Evolutionary conservation across 2,113 vertebrate genomes (phyloP).

Genomic region (Rhinopomastus cyanomelas): DNA sequence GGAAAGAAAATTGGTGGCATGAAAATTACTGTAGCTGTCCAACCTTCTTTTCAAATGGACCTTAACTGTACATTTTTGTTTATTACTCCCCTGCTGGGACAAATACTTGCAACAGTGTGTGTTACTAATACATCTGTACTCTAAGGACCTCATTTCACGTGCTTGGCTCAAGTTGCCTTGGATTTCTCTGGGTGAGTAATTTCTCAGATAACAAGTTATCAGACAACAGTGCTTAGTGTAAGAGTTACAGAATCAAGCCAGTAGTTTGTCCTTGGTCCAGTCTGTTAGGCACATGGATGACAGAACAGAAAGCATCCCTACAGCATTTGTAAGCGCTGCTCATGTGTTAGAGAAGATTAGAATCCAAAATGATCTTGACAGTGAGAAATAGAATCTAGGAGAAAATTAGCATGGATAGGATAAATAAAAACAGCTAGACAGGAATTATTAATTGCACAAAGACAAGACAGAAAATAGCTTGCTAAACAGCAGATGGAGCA

Average conservation of each 20-base stretch:
- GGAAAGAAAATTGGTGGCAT: background rate
- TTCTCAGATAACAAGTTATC: background rate
- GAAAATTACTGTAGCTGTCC: background rate
- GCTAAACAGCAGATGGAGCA: slow-evolving; percentile 9
- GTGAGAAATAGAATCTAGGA: background rate
- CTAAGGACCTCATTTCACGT: background rate
- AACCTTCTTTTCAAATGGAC: background rate
- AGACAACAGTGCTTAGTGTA: background rate
- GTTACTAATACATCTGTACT: background rate
- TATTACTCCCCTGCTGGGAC: slow-evolving; percentile 8
- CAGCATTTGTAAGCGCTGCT: background rate
- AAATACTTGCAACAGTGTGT: background rate
- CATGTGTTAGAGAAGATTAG: background rate
- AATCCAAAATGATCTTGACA: background rate
- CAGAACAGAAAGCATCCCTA: background rate
- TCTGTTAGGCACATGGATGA: background rate
- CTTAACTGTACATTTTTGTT: slow-evolving; percentile 11
- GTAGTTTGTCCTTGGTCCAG: background rate
- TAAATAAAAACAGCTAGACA: background rate
- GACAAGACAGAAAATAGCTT: background rate
- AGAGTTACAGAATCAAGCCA: background rate
- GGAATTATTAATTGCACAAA: background rate
- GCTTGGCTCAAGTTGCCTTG: background rate
- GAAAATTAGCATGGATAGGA: background rate
- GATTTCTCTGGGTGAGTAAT: background rate